phyloP scores from a whole-genome alignment of 2,888 invertebrate species.

The Drosophila lutescens region DNA sequence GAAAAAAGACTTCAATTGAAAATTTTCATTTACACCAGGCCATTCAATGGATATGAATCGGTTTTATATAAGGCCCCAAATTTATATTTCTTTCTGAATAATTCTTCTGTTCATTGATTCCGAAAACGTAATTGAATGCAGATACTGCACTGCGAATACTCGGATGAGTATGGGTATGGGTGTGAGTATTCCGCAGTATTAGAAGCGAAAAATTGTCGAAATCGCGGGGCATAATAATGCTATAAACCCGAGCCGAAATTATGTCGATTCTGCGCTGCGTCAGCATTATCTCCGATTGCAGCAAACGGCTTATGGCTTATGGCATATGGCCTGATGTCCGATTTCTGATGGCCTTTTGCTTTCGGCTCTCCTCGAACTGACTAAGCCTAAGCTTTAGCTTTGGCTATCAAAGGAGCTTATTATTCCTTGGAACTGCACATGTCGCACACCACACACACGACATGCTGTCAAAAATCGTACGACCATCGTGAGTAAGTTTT shows the following conservation, averaged over 20 bases:
- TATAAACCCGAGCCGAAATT: slow-evolving; percentile 43
- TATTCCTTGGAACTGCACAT: slow-evolving; percentile 58
- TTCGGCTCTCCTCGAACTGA: neutral
- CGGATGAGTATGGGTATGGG: slow-evolving; percentile 10
- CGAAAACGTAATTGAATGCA: slow-evolving; percentile 77
- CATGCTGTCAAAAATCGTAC: neutral
- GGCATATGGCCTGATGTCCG: slow-evolving; percentile 24
- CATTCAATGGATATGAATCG: slow-evolving; percentile 72
- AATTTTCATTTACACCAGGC: slow-evolving; percentile 35
- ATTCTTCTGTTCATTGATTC: slow-evolving; percentile 73
- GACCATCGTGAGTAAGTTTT: neutral
- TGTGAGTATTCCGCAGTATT: slow-evolving; percentile 37
- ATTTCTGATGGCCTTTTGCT: slow-evolving; percentile 12
- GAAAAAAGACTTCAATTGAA: slow-evolving; percentile 64
- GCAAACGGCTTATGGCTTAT: slow-evolving; percentile 43
- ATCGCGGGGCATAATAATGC: slow-evolving; percentile 35
- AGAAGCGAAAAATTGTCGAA: slow-evolving; percentile 40
- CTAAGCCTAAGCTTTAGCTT: slow-evolving; percentile 63
- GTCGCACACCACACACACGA: neutral
- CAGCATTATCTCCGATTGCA: slow-evolving; percentile 64
- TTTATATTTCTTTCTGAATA: slow-evolving; percentile 65
- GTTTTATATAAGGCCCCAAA: slow-evolving; percentile 51
- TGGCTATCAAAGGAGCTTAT: slow-evolving; percentile 56
- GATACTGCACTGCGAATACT: slow-evolving; percentile 44
- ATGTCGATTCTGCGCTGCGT: slow-evolving; percentile 52